phyloP scores from a whole-genome alignment of 2,113 vertebrate species.

The Craseonycteris thonglongyai region DNA sequence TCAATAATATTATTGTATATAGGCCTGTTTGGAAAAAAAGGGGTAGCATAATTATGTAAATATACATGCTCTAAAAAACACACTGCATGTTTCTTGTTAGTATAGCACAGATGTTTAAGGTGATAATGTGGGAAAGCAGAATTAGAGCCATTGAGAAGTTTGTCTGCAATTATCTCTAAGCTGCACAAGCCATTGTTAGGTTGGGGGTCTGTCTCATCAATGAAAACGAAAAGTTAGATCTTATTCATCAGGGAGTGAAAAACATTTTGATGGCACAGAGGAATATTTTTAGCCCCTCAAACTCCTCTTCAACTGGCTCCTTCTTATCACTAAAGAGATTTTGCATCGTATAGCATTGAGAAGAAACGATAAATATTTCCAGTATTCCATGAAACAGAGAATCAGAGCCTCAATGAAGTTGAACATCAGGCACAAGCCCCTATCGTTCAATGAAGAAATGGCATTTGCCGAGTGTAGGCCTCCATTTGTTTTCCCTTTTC shows the following conservation, averaged over 20 bases:
- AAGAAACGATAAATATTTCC: not conserved
- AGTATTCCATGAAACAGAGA: not conserved
- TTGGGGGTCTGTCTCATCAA: not conserved
- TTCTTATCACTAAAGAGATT: not conserved
- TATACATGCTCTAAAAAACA: not conserved
- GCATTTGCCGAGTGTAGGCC: not conserved
- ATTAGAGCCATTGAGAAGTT: not conserved
- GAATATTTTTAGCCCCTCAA: not conserved
- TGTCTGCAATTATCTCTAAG: not conserved
- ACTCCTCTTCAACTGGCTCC: not conserved
- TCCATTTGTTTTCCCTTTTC: not conserved
- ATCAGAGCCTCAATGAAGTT: not conserved
- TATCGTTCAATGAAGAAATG: not conserved
- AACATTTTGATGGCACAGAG: not conserved
- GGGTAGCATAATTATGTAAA: not conserved
- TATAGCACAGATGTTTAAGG: not conserved
- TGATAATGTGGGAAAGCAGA: not conserved
- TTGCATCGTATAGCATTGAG: not conserved
- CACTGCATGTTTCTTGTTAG: not conserved
- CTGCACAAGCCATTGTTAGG: not conserved
- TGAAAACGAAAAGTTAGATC: not conserved
- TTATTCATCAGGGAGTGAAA: not conserved
- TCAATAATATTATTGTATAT: not conserved
- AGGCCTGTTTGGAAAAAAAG: not conserved
- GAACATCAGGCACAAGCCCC: not conserved